Evolutionary conservation across 2,888 invertebrate species (phyloP).

Genomic region (Mythimna albipuncta): DNA sequence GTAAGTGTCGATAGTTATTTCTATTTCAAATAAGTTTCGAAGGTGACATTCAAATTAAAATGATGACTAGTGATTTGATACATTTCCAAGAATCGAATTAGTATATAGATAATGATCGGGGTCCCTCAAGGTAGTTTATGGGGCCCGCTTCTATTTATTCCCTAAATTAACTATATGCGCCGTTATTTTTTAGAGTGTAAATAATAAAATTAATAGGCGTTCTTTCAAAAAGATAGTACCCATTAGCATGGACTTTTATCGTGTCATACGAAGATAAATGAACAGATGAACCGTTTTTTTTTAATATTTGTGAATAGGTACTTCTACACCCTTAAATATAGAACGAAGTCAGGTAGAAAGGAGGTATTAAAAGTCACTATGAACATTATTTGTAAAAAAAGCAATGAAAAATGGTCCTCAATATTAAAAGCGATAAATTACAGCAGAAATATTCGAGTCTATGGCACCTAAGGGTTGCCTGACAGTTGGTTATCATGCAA

Average conservation of each 20-base stretch:
- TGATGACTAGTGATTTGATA: too few species aligned
- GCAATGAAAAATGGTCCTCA: background rate
- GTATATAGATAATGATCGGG: too few species aligned
- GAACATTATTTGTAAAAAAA: background rate
- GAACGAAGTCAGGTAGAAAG: background rate
- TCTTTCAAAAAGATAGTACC: too few species aligned
- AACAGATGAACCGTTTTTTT: background rate
- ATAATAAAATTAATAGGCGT: too few species aligned
- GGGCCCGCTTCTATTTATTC: too few species aligned
- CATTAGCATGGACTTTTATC: background rate
- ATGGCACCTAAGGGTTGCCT: constrained; percentile 10
- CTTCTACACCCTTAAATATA: too few species aligned
- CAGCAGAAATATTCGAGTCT: background rate
- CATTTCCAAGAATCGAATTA: too few species aligned
- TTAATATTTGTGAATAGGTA: too few species aligned
- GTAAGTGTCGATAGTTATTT: background rate
- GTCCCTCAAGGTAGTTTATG: too few species aligned
- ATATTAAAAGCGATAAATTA: background rate
- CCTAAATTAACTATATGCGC: too few species aligned
- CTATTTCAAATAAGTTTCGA: background rate
- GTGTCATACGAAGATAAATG: background rate
- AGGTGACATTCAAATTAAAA: background rate
- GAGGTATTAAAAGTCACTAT: background rate
- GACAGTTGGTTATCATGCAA: constrained; percentile 21
- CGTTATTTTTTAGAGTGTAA: too few species aligned